These are phyloP conservation scores for Megaceryle torquata DNA, from an alignment of 2,113 vertebrate genomes.

Conservation along the genomic window DNA sequence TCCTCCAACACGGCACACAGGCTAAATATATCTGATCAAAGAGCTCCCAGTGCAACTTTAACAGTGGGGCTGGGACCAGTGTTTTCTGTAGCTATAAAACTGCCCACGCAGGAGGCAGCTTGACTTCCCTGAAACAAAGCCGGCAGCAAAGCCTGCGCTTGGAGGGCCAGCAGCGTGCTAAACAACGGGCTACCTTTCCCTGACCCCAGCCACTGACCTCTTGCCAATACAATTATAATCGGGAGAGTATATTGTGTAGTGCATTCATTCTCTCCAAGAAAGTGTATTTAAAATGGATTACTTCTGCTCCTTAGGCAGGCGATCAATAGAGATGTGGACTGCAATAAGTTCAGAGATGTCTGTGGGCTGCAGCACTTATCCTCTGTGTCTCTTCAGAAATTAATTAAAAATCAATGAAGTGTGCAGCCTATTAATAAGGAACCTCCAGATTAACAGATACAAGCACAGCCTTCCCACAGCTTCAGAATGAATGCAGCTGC, in stretches of 20 bases:
- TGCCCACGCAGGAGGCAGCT: neutral
- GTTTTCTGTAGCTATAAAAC: neutral
- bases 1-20: neutral
- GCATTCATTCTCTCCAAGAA: constrained; percentile 60
- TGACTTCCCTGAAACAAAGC: neutral
- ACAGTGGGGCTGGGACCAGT: neutral
- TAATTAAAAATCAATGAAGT: constrained; percentile 96
- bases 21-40: neutral
- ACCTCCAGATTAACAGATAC: constrained; percentile 72
- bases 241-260: constrained; percentile 28
- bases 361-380: constrained; percentile 81
- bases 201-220: constrained; percentile 46
- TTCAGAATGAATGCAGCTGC: neutral
- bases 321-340: constrained; percentile 88
- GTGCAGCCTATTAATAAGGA: constrained; percentile 83
- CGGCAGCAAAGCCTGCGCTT: neutral
- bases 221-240: constrained; percentile 70
- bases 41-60: neutral
- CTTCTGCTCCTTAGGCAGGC: constrained; percentile 78
- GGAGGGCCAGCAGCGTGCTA: neutral
- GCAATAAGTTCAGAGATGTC: constrained; percentile 79
- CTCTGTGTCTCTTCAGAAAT: constrained; percentile 84
- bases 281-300: constrained; percentile 91
- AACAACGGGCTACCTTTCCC: neutral
- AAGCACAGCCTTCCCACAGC: constrained; percentile 21